phyloP scores from a whole-genome alignment of 2,797 vertebrate species.

The Coranthus polyacanthus region DNA sequence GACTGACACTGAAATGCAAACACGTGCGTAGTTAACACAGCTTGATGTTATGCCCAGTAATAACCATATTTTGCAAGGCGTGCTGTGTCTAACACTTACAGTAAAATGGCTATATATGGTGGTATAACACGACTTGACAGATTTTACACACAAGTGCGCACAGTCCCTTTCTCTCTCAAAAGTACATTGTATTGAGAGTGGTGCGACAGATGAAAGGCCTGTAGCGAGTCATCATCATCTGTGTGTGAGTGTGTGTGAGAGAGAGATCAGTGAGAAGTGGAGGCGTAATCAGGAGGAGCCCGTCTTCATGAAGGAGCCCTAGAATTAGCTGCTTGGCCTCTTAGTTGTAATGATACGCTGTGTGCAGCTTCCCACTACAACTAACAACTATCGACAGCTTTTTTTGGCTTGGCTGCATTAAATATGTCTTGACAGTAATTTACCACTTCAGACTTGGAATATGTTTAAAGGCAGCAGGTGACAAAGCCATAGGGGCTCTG shows the following conservation, averaged over 20 bases:
- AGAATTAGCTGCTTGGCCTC: conserved; percentile 79
- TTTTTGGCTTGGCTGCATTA: conserved; percentile 48
- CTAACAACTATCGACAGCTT: conserved; percentile 56
- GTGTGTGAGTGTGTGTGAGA: conserved; percentile 48
- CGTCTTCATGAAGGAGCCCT: conserved; percentile 75
- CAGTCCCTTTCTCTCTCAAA: neutral
- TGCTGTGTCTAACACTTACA: conserved; percentile 1
- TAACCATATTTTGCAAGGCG: conserved; percentile 1
- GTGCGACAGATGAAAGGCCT: conserved; percentile 60
- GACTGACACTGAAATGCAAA: conserved; percentile 88
- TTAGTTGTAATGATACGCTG: conserved; percentile 77
- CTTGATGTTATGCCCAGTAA: conserved; percentile 3
- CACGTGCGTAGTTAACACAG: neutral
- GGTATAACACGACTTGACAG: conserved; percentile 1
- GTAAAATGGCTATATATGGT: neutral
- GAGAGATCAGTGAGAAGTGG: conserved; percentile 72
- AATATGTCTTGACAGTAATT: conserved; percentile 47
- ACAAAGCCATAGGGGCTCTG: conserved; percentile 17
- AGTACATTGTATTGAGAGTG: conserved; percentile 55
- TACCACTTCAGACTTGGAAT: conserved; percentile 45
- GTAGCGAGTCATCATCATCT: conserved; percentile 65
- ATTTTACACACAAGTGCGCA: conserved; percentile 8
- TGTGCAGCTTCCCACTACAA: conserved; percentile 61
- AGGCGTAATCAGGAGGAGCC: conserved; percentile 77
- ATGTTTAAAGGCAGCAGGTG: conserved; percentile 52